phyloP scores from a whole-genome alignment of 30 jellyfish, hydroid and myxozoan species.

The Turritopsis rubra region DNA sequence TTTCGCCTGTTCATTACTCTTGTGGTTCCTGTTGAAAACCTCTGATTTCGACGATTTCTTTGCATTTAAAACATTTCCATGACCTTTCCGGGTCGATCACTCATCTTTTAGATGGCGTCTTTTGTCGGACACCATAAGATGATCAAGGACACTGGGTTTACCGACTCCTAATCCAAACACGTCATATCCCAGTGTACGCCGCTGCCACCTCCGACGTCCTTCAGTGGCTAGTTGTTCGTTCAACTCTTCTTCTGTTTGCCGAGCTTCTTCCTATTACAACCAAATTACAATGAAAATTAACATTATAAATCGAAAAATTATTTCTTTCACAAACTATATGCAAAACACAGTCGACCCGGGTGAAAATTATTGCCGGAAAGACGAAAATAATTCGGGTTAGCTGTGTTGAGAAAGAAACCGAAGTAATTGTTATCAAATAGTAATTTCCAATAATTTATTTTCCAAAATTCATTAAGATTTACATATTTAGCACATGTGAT shows the following conservation, averaged over 20 bases:
- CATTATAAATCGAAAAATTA: not conserved
- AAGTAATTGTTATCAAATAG: too few species aligned
- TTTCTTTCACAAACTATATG: not conserved
- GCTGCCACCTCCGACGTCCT: slow-evolving; percentile 27
- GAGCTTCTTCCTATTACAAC: slow-evolving; percentile 35
- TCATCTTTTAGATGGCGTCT: slow-evolving; percentile 11
- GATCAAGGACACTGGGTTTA: slow-evolving; percentile 38
- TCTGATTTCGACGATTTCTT: not conserved
- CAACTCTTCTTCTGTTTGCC: not conserved
- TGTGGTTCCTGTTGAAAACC: not conserved
- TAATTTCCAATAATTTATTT: too few species aligned
- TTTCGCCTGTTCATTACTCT: too few species aligned
- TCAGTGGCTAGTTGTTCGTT: not conserved
- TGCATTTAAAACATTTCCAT: not conserved
- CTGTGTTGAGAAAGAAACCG: too few species aligned
- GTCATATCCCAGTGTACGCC: slow-evolving; percentile 33
- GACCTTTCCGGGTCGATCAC: not conserved
- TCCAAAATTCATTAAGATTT: too few species aligned
- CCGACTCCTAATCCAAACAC: slow-evolving; percentile 43
- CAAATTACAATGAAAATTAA: not conserved
- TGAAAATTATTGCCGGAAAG: too few species aligned
- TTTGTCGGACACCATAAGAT: slow-evolving; percentile 34
- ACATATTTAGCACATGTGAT: too few species aligned
- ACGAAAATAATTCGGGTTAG: too few species aligned
- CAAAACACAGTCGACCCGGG: not conserved